phyloP scores from a whole-genome alignment of 2,888 invertebrate species.

The Oligia strigilis region DNA sequence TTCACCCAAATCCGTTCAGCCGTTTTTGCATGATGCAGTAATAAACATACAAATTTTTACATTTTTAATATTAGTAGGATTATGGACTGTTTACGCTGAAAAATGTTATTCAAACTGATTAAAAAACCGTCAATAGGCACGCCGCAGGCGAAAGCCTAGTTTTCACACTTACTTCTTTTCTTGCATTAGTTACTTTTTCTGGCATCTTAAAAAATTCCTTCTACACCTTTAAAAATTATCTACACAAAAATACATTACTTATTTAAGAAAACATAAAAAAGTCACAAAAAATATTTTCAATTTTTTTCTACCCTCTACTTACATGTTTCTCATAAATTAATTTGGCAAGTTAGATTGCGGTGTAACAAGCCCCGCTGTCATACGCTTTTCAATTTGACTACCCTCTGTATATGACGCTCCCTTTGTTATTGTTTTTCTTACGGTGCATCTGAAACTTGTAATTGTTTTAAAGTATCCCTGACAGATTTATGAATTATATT shows the following conservation, averaged over 20 bases:
- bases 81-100: too few species aligned
- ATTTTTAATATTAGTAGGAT: too few species aligned
- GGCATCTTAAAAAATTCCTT: not conserved
- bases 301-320: not conserved
- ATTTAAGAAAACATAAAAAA: not conserved
- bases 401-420: slow-evolving; percentile 76
- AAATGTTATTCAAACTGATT: too few species aligned
- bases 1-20: too few species aligned
- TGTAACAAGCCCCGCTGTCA: slow-evolving; percentile 69
- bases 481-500: slow-evolving; percentile 34
- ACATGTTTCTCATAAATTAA: slow-evolving; percentile 82
- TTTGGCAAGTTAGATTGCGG: slow-evolving; percentile 86
- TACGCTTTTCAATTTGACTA: slow-evolving; percentile 77
- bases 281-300: not conserved
- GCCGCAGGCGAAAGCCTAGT: not conserved
- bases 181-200: too few species aligned
- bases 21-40: too few species aligned
- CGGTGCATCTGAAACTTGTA: slow-evolving; percentile 42
- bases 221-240: too few species aligned
- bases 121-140: not conserved
- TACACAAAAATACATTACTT: not conserved
- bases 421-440: slow-evolving; percentile 58
- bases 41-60: too few species aligned
- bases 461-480: slow-evolving; percentile 53
- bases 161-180: not conserved